Evolutionary conservation across 2,113 vertebrate genomes (phyloP).

Genomic region (Stegostoma tigrinum): DNA sequence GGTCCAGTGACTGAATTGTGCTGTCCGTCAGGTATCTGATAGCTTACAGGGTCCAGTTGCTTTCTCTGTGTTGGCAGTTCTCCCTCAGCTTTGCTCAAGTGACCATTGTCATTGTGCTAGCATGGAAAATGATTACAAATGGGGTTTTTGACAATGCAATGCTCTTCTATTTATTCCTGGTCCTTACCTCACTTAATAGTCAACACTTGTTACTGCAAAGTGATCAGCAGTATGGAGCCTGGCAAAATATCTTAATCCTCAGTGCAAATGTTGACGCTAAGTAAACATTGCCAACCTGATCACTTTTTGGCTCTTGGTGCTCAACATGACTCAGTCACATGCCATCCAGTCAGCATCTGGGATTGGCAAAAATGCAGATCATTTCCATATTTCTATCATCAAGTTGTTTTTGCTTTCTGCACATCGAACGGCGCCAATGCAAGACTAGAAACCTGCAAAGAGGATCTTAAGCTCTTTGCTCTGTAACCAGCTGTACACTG

Average conservation of each 20-base stretch:
- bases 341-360: neutral
- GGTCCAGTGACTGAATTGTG: neutral
- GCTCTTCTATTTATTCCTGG: neutral
- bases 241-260: neutral
- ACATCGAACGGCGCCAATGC: neutral
- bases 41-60: neutral
- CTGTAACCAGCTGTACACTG: neutral
- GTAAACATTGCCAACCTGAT: neutral
- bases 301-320: neutral
- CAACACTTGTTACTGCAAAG: no score
- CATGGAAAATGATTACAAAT: neutral
- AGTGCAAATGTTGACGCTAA: neutral
- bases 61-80: neutral
- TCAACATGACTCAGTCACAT: neutral
- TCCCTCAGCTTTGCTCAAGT: neutral
- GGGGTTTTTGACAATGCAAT: neutral
- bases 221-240: neutral
- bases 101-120: neutral
- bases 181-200: neutral
- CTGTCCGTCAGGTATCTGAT: neutral
- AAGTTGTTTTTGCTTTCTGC: neutral
- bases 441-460: neutral
- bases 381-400: neutral
- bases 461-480: neutral
- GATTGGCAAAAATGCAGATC: neutral